Percentiles rank a stretch among this genome's conserved stretches.
Conservation (phyloP, 2,888 invertebrate species). For the Abscondita cerata region DNA sequence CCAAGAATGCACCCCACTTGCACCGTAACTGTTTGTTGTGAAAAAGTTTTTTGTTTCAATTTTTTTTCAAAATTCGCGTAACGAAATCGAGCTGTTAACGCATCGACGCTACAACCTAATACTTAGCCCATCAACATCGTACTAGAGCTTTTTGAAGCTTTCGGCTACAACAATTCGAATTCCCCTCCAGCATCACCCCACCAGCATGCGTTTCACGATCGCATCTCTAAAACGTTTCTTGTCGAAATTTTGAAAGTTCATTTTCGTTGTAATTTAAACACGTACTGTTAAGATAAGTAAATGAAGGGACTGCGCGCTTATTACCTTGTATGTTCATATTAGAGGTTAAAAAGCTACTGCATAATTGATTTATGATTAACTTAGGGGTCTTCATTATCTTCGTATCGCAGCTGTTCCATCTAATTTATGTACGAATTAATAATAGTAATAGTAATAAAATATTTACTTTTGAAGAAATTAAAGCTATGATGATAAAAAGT, state of each 20-base stretch:
- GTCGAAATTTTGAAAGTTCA: not conserved
- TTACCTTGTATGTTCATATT: not conserved
- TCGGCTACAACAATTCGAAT: constrained; percentile 26
- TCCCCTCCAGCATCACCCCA: constrained; percentile 33
- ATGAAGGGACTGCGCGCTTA: too few species aligned
- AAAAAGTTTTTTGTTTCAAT: not conserved
- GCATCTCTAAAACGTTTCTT: constrained; percentile 14
- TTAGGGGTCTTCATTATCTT: constrained; percentile 1
- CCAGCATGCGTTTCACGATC: constrained; percentile 14
- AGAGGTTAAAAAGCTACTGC: constrained; percentile 3
- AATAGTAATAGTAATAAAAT: too few species aligned
- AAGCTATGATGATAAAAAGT: constrained; percentile 2
- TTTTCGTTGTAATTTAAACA: not conserved
- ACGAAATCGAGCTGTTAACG: constrained; percentile 1
- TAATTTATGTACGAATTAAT: not conserved
- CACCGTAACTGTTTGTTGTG: not conserved
- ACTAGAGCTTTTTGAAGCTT: constrained; percentile 31
- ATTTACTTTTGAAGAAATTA: not conserved
- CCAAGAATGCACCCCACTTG: constrained; percentile 2
- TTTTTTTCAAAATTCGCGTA: constrained; percentile 11
- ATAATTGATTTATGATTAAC: constrained; percentile 2
- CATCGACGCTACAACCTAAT: constrained; percentile 7
- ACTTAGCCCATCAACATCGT: constrained; percentile 12
- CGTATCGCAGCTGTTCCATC: constrained; percentile 3
- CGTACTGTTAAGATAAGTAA: too few species aligned